These are phyloP conservation scores for Ailuropoda melanoleuca DNA, from an alignment of 2,113 vertebrate genomes.

Conservation along the genomic window DNA sequence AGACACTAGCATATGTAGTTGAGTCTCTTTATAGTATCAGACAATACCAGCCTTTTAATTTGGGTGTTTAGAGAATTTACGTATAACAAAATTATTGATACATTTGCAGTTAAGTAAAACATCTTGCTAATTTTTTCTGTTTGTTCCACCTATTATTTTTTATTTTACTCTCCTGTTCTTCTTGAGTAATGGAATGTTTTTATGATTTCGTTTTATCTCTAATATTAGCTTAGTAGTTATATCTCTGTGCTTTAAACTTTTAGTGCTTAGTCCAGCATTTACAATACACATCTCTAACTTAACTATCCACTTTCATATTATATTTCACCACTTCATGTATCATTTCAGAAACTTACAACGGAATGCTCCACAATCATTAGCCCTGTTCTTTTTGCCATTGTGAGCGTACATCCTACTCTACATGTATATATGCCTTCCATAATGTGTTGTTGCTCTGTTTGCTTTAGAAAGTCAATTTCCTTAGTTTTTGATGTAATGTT, in stretches of 20 bases:
- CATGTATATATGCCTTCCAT: neutral
- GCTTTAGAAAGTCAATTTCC: neutral
- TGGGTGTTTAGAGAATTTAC: neutral
- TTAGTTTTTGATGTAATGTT: too few relatives aligned
- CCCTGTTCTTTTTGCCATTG: neutral
- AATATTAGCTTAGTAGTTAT: neutral
- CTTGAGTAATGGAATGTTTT: neutral
- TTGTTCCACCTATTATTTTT: neutral
- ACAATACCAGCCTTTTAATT: neutral
- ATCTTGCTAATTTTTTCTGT: neutral
- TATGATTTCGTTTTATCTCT: neutral
- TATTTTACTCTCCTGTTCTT: neutral
- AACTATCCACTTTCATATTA: neutral
- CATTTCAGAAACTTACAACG: neutral
- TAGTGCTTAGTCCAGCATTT: neutral
- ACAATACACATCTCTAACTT: neutral
- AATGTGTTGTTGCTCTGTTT: neutral
- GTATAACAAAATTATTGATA: neutral
- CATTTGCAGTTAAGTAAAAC: neutral
- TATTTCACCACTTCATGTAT: neutral
- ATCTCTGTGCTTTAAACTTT: neutral
- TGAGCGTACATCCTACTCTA: neutral
- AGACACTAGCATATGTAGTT: slow-evolving; percentile 56
- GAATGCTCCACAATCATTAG: neutral
- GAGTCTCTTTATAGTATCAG: neutral